These are phyloP conservation scores for Clivina fossor DNA, from an alignment of 2,888 invertebrate species.

Conservation along the genomic window DNA sequence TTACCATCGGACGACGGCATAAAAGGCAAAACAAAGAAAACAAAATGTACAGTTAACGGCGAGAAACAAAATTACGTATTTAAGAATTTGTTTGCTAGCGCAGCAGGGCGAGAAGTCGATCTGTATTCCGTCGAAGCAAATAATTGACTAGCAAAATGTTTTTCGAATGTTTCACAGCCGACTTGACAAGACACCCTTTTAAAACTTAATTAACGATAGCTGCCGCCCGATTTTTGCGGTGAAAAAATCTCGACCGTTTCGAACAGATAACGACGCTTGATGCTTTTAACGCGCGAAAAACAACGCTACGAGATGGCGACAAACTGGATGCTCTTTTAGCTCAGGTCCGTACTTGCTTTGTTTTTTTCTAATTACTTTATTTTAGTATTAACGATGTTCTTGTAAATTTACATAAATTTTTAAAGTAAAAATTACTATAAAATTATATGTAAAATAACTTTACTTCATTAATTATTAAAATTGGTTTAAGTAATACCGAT, in stretches of 20 bases:
- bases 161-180: slow-evolving; percentile 2
- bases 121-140: slow-evolving; percentile 1
- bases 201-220: slow-evolving; percentile 21
- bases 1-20: no score
- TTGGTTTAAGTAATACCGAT: no score
- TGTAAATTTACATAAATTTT: no score
- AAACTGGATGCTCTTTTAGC: no score
- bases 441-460: no score
- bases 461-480: no score
- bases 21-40: not conserved
- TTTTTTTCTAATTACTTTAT: no score
- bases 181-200: slow-evolving; percentile 19
- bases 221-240: slow-evolving; percentile 11
- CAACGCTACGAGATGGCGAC: no score
- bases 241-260: slow-evolving; percentile 1
- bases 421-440: no score
- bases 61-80: no score
- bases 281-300: not conserved
- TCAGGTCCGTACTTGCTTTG: no score
- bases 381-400: no score
- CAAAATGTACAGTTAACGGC: slow-evolving; percentile 3
- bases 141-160: slow-evolving; percentile 17
- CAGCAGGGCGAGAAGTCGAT: not conserved
- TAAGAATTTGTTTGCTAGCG: slow-evolving; percentile 15
- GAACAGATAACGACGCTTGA: slow-evolving; percentile 7